These are phyloP conservation scores for Plectrocnemia conspersa DNA, from an alignment of 1,140 invertebrate genomes.

Conservation along the genomic window DNA sequence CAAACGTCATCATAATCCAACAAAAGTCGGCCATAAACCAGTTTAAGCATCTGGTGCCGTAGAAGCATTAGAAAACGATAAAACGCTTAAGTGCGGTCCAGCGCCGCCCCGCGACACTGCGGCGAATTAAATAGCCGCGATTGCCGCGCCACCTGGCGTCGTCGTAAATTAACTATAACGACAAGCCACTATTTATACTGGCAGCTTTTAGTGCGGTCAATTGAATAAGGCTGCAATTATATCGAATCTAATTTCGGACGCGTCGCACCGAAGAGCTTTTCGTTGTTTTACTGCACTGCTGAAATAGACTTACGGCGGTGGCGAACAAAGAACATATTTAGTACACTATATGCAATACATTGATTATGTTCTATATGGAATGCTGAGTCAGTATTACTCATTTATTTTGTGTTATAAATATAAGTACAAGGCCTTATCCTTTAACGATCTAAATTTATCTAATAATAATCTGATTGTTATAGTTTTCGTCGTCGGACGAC, in stretches of 20 bases:
- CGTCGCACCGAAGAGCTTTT: background rate
- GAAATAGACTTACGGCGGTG: too few species aligned
- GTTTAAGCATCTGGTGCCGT: background rate
- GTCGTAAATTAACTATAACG: conserved; percentile 26
- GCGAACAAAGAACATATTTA: too few species aligned
- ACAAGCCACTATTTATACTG: conserved; percentile 23
- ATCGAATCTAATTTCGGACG: conserved; percentile 5
- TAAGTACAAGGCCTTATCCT: too few species aligned
- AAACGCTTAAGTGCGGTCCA: conserved; percentile 9
- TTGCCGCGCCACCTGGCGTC: conserved; percentile 26
- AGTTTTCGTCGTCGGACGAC: too few species aligned
- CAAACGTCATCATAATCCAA: too few species aligned
- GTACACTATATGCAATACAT: too few species aligned
- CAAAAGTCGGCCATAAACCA: conserved; percentile 9
- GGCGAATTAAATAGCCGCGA: conserved; percentile 13
- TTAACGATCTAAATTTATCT: too few species aligned
- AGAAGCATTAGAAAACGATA: conserved; percentile 3
- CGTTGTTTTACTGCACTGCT: background rate
- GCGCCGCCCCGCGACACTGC: conserved; percentile 5
- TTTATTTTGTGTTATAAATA: too few species aligned
- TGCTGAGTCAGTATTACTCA: too few species aligned
- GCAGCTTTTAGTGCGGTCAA: conserved; percentile 27
- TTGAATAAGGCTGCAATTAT: conserved; percentile 28
- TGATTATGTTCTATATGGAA: too few species aligned
- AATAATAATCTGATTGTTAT: too few species aligned